phyloP scores from a whole-genome alignment of 1,140 invertebrate species.

The Drosophila mayri region DNA sequence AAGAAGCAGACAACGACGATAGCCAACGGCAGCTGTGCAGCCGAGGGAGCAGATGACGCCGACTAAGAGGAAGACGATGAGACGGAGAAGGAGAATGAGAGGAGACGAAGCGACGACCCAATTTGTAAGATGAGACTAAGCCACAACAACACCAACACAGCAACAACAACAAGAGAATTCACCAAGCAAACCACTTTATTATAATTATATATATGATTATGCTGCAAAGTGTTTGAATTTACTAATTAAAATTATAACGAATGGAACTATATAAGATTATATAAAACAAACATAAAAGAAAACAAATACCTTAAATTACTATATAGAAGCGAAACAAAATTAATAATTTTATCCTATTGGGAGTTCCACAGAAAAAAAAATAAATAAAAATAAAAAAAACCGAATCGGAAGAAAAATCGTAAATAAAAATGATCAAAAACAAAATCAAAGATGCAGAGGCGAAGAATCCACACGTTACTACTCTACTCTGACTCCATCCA shows the following conservation, averaged over 20 bases:
- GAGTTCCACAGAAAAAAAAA: constrained; percentile 63
- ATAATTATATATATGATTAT: constrained; percentile 63
- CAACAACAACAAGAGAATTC: constrained; percentile 52
- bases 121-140: constrained; percentile 57
- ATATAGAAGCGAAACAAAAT: constrained; percentile 45
- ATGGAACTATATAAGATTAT: constrained; percentile 82
- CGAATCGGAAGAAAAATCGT: constrained; percentile 32
- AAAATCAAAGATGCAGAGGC: constrained; percentile 55
- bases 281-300: constrained; percentile 49
- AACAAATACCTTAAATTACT: constrained; percentile 64
- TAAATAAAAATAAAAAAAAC: constrained; percentile 26
- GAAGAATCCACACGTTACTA: constrained; percentile 41
- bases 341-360: constrained; percentile 62
- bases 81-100: constrained; percentile 26
- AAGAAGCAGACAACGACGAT: constrained; percentile 34
- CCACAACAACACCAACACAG: constrained; percentile 61
- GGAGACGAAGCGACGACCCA: constrained; percentile 44
- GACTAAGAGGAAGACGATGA: constrained; percentile 37
- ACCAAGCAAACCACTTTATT: constrained; percentile 59
- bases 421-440: constrained; percentile 53
- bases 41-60: constrained; percentile 48
- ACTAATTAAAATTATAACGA: constrained; percentile 79
- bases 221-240: constrained; percentile 81
- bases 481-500: constrained; percentile 53
- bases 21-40: constrained; percentile 52